Evolutionary conservation across 2,888 invertebrate genomes (phyloP), one percentile per base, ranked within the genome.

Genomic region (Lycocerus yunnanus): DNA sequence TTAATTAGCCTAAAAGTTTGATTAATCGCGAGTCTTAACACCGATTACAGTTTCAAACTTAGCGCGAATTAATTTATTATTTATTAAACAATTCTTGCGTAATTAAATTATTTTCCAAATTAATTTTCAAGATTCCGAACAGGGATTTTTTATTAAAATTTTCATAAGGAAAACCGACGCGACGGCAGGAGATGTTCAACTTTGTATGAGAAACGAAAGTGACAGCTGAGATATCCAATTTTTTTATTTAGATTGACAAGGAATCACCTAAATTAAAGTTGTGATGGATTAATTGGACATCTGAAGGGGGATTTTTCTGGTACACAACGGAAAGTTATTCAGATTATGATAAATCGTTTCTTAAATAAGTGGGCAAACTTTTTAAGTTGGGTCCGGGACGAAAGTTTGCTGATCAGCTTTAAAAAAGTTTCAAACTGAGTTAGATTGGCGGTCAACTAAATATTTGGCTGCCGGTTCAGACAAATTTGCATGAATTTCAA

Each of bases 1-100:
- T 43, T 43, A 67, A 67, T 67, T 67, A 63, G 67, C 16, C 11
- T 43, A 24, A 58, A 67, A 67, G 67, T 67, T 67, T 67, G 43
- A 16, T 67, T 27, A 67, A 67, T 67, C 16, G 27, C 24, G 58
- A 63, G 61, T 63, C 20, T 63, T 15, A 63, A 63, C 61, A 63
- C 20, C 18, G 20, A 63, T 63, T 63, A 63, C 18, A 63, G n/a
- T 63, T 63, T 20, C 20, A 63, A 63, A 15, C 61, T 20, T 16
- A 63, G 16, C 20, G 20, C 20, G 16, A 18, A 63, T 63, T 63
- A 63, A 18, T 63, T 20, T 16, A 63, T 63, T 63, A 63, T 63
- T 63, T 43, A 43, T 43, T 43, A 43, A 43, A 43, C 43, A 43
- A n/a, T 43, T 43, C 43, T n/a, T n/a, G 43, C 6, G n/a, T 43